Evolutionary conservation across 2,113 vertebrate genomes (phyloP).

Genomic region (Microtus richardsoni): DNA sequence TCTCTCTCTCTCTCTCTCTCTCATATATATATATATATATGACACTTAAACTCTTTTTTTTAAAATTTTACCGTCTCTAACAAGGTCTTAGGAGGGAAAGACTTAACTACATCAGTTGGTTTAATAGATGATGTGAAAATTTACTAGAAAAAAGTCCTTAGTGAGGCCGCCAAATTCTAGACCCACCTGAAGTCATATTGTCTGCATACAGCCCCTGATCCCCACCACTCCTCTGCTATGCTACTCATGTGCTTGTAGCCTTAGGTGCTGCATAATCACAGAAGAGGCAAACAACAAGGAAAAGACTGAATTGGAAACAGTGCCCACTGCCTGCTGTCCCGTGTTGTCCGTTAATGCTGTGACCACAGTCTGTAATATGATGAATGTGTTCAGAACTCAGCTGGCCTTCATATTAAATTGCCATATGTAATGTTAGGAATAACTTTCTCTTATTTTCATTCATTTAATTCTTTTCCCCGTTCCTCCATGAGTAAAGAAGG

Average conservation of each 20-base stretch:
- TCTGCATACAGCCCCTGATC: too few species aligned
- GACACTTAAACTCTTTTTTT: background rate
- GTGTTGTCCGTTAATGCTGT: background rate
- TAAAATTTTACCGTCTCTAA: background rate
- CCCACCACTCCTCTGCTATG: background rate
- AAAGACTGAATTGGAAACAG: background rate
- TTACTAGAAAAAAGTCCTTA: background rate
- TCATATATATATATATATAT: too few species aligned
- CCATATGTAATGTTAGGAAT: background rate
- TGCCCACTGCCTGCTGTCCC: background rate
- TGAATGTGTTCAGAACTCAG: background rate
- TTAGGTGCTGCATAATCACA: background rate
- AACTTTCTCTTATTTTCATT: background rate
- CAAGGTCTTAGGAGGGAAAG: background rate
- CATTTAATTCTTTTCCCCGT: background rate
- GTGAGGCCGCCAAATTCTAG: background rate
- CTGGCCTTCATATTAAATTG: background rate
- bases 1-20: background rate
- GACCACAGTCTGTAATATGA: background rate
- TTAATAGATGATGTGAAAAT: background rate
- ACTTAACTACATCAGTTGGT: background rate
- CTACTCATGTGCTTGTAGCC: background rate
- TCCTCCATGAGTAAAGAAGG: background rate
- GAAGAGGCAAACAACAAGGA: background rate
- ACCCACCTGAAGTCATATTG: background rate